A percentile compares a stretch with the other conserved stretches of the same genome.
Conservation (phyloP, 1,140 invertebrate species). For the Carposina sasakii region DNA sequence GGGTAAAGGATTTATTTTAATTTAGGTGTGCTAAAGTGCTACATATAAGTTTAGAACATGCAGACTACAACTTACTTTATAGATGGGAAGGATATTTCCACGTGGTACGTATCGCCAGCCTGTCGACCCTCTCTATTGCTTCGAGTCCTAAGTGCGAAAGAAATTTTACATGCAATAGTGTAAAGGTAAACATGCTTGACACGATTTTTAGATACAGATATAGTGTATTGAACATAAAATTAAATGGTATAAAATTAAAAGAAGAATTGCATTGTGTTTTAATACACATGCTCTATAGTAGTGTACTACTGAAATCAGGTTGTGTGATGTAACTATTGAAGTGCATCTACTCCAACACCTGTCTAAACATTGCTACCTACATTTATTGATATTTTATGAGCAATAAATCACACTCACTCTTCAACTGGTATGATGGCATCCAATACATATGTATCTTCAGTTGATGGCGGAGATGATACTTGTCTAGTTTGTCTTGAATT, state of each 20-base stretch:
- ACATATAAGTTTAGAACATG: slow-evolving; percentile 26
- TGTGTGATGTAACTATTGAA: not conserved
- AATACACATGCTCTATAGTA: slow-evolving; percentile 19
- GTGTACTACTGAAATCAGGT: slow-evolving; percentile 20
- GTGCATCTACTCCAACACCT: slow-evolving; percentile 29
- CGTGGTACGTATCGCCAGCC: slow-evolving; percentile 86
- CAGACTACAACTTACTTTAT: slow-evolving; percentile 86
- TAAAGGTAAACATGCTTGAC: slow-evolving; percentile 48
- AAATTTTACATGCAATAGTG: slow-evolving; percentile 70
- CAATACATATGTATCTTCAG: slow-evolving; percentile 85
- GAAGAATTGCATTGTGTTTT: slow-evolving; percentile 14
- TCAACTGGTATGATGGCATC: slow-evolving; percentile 86
- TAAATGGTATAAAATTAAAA: too few relatives aligned
- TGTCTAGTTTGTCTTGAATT: slow-evolving; percentile 75
- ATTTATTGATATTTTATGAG: not conserved
- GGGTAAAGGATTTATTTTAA: not conserved
- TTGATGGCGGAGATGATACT: slow-evolving; percentile 63
- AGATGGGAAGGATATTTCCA: slow-evolving; percentile 92
- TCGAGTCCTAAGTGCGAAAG: slow-evolving; percentile 68
- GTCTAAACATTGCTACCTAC: slow-evolving; percentile 1
- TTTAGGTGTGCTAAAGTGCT: slow-evolving; percentile 29
- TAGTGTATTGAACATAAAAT: not conserved
- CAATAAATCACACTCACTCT: slow-evolving; percentile 76
- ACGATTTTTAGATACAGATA: slow-evolving; percentile 15
- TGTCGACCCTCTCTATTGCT: slow-evolving; percentile 78